Evolutionary conservation across 2,797 vertebrate genomes (phyloP), one percentile per base, ranked within the genome.

Genomic region (Tympanoctomys barrerae): DNA sequence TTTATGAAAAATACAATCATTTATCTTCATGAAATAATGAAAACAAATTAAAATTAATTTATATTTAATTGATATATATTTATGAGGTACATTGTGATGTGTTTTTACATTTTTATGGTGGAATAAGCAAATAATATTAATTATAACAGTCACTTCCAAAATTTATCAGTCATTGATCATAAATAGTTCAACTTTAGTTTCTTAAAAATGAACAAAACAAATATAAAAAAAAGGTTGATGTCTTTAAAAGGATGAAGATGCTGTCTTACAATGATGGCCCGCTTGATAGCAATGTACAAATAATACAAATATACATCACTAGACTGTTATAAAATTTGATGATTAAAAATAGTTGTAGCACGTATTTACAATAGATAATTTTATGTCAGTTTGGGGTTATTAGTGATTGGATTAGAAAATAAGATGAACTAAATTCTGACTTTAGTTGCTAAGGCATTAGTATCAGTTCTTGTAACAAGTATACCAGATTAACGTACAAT

Each of bases 1-100:
- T 97, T 97, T 64, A 10, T 84, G 31, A 59, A 92, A n/a, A 90
- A 46, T 94, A 97, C 92, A 11, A 5, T 80, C 97, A 98, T 97
- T 88, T 85, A 94, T 95, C 92, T 97, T 91, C 79, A 46, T n/a
- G 81, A 91, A 42, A 42, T 95, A 95, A 98, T 98, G 94, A 96
- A 97, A 97, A 78, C 89, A 93, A 97, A 96, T 97, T 96, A 97
- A 97, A 31, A 18, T 70, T 39, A 39, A 39, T 49, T 39, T 39
- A 39, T 39, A 39, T 39, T 39, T 39, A 39, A 39, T 39, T 49
- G 2, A 39, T 39, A 28, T 57, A 39, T 28, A 54, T 22, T 36
- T 70, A 24, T 4, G 28, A 26, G 26, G 5, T 87, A 59, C 12
- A 33, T 31, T 31, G 26, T 11, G 16, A 59, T 71, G 28, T 59